Percentiles rank a stretch among this genome's conserved stretches.
phyloP scores from a whole-genome alignment of 2,888 invertebrate species.

The Biston betularia region DNA sequence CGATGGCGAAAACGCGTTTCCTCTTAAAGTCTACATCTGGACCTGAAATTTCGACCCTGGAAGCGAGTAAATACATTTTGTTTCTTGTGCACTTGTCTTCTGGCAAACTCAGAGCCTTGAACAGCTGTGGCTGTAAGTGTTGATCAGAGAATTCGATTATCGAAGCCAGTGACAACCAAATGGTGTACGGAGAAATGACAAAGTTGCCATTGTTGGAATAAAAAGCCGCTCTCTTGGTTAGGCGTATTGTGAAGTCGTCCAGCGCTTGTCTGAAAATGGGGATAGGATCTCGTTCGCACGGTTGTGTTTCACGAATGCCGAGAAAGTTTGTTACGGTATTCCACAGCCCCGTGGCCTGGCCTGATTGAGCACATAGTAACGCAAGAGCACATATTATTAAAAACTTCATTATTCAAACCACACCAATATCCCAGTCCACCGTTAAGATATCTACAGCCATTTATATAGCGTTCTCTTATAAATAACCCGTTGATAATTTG shows the following conservation, averaged over 20 bases:
- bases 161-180: constrained; percentile 54
- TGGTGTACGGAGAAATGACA: constrained; percentile 48
- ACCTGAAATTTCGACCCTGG: constrained; percentile 44
- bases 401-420: constrained; percentile 29
- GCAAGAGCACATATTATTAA: constrained; percentile 8
- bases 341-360: not conserved
- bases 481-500: constrained; percentile 7
- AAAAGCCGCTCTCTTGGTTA: constrained; percentile 14
- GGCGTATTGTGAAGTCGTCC: constrained; percentile 11
- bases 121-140: constrained; percentile 38
- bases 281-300: constrained; percentile 10
- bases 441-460: not conserved
- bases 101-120: constrained; percentile 47
- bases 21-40: constrained; percentile 45
- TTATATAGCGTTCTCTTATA: constrained; percentile 2
- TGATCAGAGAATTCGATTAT: constrained; percentile 52
- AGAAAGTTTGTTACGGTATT: not conserved
- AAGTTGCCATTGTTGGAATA: constrained; percentile 42
- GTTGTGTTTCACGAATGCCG: constrained; percentile 12
- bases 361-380: constrained; percentile 1
- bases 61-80: constrained; percentile 50
- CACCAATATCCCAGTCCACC: not conserved
- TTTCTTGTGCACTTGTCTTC: constrained; percentile 46
- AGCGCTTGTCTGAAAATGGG: constrained; percentile 17
- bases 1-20: constrained; percentile 43